Base-by-base conservation (phyloP, 2,113 vertebrate genomes). In the Lagopus leucura region DNA sequence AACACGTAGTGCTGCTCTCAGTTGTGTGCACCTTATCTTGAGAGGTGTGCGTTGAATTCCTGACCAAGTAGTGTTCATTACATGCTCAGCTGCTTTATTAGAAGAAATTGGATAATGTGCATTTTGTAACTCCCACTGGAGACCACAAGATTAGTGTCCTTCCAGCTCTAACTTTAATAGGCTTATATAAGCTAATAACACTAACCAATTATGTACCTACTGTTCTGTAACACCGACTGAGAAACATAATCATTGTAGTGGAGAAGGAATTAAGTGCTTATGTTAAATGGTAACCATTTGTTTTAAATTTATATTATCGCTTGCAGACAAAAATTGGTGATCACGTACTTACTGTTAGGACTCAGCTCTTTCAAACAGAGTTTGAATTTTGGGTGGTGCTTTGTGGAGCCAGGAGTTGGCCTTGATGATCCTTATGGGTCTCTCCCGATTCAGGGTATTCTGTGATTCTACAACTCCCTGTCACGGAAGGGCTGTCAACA, bases 161-260 rank as follows among this genome's bases (percentile, higher is more conserved):
- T 52, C 64, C 54, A 67, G 22, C 65, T 75, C 52, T 19, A 71
- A 78, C 15, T 91, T 83, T 75, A 92, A 71, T 64, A 65, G 88
- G 60, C 15, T 91, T 83, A 72, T 91, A 69, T 67, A 65, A 91
- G 60, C 50, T 78, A 71, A 54, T 83, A 91, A 47, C 42, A 32
- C 22, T 60, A 77, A 64, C 52, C 85, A 92, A 45, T 95, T 86
- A 74, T 36, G 45, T 61, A 30, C n/a, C 14, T 80, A 52, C 43
- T 67, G 36, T 88, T 88, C 71, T 88, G 38, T 77, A 64, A 45
- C 72, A 74, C 47, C 85, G 83, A 91, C 36, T 54, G 88, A 91
- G 93, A 81, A 57, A 25, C 24, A 34, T 25, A 71, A 64, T 47
- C 2, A 0, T 40, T 34, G 25, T 48, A 28, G 34, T 83, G 40